A percentile compares a stretch with the other conserved stretches of the same genome.
Conservation (phyloP, 2,888 invertebrate species). For the Euplagia quadripunctaria region DNA sequence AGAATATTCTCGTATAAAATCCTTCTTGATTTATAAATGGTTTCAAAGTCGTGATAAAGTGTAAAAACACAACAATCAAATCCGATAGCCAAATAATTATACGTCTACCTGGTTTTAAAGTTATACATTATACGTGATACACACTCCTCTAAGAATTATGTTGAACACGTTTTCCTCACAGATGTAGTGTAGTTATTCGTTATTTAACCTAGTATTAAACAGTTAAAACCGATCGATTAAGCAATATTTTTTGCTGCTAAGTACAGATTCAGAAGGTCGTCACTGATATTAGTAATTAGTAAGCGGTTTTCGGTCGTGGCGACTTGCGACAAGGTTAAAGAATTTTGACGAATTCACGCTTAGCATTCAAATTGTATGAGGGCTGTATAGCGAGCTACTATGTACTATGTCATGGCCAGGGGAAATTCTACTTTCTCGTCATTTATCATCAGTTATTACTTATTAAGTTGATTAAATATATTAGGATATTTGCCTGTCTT, state of each 20-base stretch:
- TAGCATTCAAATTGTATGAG: slow-evolving; percentile 54
- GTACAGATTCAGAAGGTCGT: slow-evolving; percentile 53
- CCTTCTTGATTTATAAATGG: background rate
- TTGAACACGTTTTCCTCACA: slow-evolving; percentile 7
- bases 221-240: slow-evolving; percentile 49
- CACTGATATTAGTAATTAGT: slow-evolving; percentile 63
- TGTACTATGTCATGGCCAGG: background rate
- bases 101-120: background rate
- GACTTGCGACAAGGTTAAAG: slow-evolving; percentile 62
- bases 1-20: background rate
- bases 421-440: background rate
- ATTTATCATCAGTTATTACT: background rate
- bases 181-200: slow-evolving; percentile 33
- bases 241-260: slow-evolving; percentile 49
- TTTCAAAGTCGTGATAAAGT: background rate
- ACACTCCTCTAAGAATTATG: background rate
- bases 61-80: background rate
- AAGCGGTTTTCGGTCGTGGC: slow-evolving; percentile 56
- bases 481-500: too few species aligned
- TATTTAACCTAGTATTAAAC: slow-evolving; percentile 37
- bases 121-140: background rate
- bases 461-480: too few species aligned
- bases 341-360: slow-evolving; percentile 63
- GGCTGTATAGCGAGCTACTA: background rate
- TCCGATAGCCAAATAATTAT: background rate